phyloP scores from a whole-genome alignment of 2,888 invertebrate genomes.

The Drosophila picticornis region DNA sequence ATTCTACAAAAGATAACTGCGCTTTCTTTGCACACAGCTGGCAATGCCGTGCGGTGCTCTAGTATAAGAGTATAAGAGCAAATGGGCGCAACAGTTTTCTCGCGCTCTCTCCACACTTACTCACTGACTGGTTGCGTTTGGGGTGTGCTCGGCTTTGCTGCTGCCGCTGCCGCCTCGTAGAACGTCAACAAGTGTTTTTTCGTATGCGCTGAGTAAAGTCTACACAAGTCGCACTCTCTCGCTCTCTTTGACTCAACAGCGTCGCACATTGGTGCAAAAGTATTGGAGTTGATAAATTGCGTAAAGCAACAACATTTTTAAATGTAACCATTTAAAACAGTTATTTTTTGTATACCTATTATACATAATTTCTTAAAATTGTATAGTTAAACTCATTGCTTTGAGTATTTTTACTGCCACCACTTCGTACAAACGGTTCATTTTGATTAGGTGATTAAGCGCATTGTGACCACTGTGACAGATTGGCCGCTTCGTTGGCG shows the following conservation, averaged over 20 bases:
- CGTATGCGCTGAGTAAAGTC: constrained; percentile 45
- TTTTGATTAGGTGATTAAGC: background rate
- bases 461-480: constrained; percentile 41
- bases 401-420: background rate
- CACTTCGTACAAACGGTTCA: background rate
- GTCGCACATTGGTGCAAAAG: constrained; percentile 32
- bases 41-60: constrained; percentile 46
- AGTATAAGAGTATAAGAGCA: constrained; percentile 52
- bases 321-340: no score
- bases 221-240: constrained; percentile 35
- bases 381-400: background rate
- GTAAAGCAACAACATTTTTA: background rate
- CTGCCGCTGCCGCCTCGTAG: constrained; percentile 21
- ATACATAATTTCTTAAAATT: background rate
- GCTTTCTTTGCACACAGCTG: constrained; percentile 56
- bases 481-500: constrained; percentile 28
- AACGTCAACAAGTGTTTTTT: constrained; percentile 74
- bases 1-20: constrained; percentile 75
- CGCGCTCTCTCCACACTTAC: constrained; percentile 24
- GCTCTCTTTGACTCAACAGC: constrained; percentile 45
- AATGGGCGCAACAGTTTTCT: constrained; percentile 57
- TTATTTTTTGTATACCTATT: background rate
- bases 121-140: constrained; percentile 28
- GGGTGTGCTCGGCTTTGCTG: constrained; percentile 55
- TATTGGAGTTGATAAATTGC: background rate